phyloP scores from a whole-genome alignment of 2,888 invertebrate species.

The Pseudanteris insignis region DNA sequence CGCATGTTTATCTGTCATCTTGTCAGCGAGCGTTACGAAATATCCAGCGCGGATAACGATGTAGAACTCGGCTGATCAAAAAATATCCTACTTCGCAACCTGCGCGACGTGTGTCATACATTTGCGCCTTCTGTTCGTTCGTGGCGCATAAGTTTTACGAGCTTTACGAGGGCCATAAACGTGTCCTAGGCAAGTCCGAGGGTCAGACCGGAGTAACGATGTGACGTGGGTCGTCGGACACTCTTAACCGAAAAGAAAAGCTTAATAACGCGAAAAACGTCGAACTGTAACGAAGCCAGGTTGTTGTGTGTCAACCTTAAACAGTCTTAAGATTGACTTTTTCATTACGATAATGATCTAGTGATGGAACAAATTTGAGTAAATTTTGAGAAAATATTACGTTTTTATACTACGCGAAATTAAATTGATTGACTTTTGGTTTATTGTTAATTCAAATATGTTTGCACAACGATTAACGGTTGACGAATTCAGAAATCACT shows the following conservation, averaged over 20 bases:
- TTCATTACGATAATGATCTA: too few species aligned
- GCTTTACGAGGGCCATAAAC: conserved; percentile 48
- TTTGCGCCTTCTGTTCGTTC: conserved; percentile 45
- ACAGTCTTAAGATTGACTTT: too few species aligned
- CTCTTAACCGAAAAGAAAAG: conserved; percentile 27
- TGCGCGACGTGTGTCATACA: conserved; percentile 41
- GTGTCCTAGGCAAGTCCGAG: conserved; percentile 38
- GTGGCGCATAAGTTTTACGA: conserved; percentile 40
- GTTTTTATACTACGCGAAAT: too few species aligned
- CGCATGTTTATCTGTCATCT: conserved; percentile 25
- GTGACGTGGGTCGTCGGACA: conserved; percentile 28
- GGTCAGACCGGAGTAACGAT: conserved; percentile 28
- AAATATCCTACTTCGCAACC: conserved; percentile 28
- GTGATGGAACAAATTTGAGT: too few species aligned
- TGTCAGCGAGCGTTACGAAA: conserved; percentile 23
- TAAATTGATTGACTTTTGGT: neutral
- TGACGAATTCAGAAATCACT: too few species aligned
- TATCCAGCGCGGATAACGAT: conserved; percentile 23
- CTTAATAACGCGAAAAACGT: conserved; percentile 25
- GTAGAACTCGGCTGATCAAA: conserved; percentile 36
- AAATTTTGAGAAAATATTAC: too few species aligned
- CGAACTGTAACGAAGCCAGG: conserved; percentile 17
- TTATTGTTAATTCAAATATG: neutral
- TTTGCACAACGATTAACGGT: too few species aligned
- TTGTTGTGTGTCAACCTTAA: too few species aligned